Conservation (phyloP, 2,888 invertebrate genomes). For the Rotaria magnacalcarata region DNA sequence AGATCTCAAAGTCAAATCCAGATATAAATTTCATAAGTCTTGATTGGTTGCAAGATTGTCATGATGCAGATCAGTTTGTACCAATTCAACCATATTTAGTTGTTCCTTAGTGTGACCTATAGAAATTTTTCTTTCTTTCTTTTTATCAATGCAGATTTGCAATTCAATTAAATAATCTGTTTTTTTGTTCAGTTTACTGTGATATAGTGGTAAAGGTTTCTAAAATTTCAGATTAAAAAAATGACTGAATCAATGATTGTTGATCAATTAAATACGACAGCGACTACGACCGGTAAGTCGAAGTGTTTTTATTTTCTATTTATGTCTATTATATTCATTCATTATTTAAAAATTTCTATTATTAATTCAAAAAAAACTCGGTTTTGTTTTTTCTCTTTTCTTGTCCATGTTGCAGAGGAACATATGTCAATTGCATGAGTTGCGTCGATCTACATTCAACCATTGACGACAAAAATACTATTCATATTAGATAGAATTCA, state of each 20-base stretch:
- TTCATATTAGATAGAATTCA: too few relatives aligned
- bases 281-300: neutral
- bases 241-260: neutral
- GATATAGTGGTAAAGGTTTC: neutral
- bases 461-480: neutral
- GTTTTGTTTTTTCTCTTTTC: conserved; percentile 21
- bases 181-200: neutral
- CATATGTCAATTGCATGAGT: conserved; percentile 11
- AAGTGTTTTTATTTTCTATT: neutral
- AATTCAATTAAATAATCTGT: neutral
- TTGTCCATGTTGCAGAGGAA: conserved; percentile 10
- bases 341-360: neutral
- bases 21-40: conserved; percentile 41
- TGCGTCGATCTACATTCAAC: conserved; percentile 10
- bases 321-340: neutral
- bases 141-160: neutral
- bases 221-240: neutral
- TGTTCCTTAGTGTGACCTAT: neutral
- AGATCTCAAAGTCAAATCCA: conserved; percentile 38
- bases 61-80: conserved; percentile 37
- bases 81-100: neutral
- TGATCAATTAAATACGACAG: neutral
- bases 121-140: neutral
- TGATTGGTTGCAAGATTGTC: conserved; percentile 41
- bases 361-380: neutral